phyloP scores from a whole-genome alignment of 2,797 vertebrate species.

The Notamacropus eugenii region DNA sequence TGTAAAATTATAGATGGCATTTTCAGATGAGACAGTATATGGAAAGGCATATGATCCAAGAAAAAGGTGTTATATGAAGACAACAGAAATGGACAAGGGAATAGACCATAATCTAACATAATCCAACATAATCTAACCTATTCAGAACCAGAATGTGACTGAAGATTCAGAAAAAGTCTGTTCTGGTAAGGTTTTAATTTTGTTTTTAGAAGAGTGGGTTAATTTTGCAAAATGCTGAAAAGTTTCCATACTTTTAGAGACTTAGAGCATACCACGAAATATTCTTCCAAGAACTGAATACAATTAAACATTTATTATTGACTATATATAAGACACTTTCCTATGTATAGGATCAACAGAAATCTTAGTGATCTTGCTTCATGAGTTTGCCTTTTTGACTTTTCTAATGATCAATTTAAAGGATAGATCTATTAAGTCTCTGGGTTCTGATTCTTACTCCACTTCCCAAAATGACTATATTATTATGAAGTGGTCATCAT shows the following conservation, averaged over 20 bases:
- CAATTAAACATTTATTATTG: neutral
- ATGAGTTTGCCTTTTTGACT: neutral
- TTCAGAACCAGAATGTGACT: too few relatives aligned
- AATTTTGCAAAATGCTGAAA: neutral
- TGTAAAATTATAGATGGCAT: constrained; percentile 8
- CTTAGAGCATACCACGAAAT: fast-evolving
- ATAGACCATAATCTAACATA: neutral
- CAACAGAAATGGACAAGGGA: neutral
- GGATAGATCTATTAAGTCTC: neutral
- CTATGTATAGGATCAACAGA: neutral
- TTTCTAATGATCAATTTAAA: neutral
- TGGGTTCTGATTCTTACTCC: neutral
- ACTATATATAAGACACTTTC: neutral
- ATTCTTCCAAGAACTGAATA: neutral
- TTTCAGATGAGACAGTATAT: constrained; percentile 35
- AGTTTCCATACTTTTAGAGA: fast-evolving
- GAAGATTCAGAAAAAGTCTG: neutral
- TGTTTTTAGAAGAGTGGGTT: neutral
- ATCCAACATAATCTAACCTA: neutral
- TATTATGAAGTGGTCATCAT: neutral
- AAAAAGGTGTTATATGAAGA: neutral
- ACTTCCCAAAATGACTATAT: neutral
- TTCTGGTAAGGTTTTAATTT: fast-evolving
- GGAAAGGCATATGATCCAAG: neutral
- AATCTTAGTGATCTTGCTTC: neutral